A percentile compares a stretch with the other conserved stretches of the same genome.
These are phyloP conservation scores for Colinus virginianus DNA, from an alignment of 2,113 vertebrate genomes.

Conservation along the genomic window DNA sequence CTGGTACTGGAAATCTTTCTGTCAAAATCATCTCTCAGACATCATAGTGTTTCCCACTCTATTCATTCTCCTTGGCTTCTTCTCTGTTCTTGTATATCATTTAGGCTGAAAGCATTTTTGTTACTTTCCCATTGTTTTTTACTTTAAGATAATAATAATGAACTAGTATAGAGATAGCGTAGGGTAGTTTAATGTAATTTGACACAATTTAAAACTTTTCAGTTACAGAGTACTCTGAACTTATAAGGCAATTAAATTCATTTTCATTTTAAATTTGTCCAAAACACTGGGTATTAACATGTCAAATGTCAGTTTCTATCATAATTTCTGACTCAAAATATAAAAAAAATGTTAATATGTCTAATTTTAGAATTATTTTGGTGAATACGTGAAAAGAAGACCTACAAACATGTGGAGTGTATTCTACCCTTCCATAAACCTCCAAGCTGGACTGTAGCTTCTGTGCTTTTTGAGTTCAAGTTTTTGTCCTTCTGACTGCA, in stretches of 20 bases:
- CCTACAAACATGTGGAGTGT: background rate
- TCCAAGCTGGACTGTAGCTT: background rate
- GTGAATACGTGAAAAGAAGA: background rate
- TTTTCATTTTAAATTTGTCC: conserved; percentile 44
- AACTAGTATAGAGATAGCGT: conserved; percentile 46
- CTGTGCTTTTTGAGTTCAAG: background rate
- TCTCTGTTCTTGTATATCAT: conserved; percentile 30
- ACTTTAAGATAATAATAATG: conserved; percentile 44
- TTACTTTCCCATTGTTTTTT: conserved; percentile 7
- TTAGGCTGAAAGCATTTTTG: conserved; percentile 30
- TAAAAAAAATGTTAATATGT: background rate
- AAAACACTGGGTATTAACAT: conserved; percentile 28
- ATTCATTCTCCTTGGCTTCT: background rate
- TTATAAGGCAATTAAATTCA: conserved; percentile 67
- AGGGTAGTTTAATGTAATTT: conserved; percentile 33
- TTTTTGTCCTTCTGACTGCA: background rate
- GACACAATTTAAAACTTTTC: conserved; percentile 45
- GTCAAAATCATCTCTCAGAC: conserved; percentile 67
- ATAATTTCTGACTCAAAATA: conserved; percentile 19
- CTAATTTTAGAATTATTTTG: conserved; percentile 5
- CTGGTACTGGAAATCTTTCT: conserved; percentile 69
- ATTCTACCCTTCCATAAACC: background rate
- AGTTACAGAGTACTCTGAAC: conserved; percentile 59
- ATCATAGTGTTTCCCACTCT: background rate
- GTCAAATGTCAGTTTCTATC: conserved; percentile 15